These are phyloP conservation scores for Gymnocypris eckloni DNA, from an alignment of 2,797 vertebrate genomes.

Conservation along the genomic window DNA sequence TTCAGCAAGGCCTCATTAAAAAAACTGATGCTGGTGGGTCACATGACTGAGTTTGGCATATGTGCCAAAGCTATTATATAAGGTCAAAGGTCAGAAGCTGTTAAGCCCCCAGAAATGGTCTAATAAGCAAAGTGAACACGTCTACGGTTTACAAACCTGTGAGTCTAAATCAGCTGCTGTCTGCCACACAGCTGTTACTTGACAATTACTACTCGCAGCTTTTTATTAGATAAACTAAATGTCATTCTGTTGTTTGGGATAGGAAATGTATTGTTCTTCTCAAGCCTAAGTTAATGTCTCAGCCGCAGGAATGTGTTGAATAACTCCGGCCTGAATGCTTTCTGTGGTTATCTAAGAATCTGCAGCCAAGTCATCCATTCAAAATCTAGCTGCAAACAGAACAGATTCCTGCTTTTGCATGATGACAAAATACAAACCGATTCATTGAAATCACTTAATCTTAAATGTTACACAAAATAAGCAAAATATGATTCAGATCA, in stretches of 20 bases:
- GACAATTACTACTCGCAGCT: conserved; percentile 1
- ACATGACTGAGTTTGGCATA: neutral
- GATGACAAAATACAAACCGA: neutral
- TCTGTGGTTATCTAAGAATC: neutral
- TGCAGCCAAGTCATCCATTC: neutral
- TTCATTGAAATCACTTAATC: neutral
- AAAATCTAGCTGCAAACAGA: neutral
- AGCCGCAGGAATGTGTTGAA: conserved; percentile 17
- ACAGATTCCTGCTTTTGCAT: neutral
- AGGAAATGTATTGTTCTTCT: neutral
- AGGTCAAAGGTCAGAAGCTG: neutral
- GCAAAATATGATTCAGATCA: neutral
- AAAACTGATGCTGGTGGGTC: too few relatives aligned
- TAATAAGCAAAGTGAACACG: neutral
- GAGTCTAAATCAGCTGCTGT: neutral
- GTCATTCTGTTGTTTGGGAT: neutral
- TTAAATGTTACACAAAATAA: neutral
- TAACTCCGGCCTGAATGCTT: neutral
- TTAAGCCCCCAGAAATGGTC: neutral
- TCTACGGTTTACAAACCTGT: neutral
- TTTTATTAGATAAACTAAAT: conserved; percentile 25
- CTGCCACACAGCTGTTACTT: neutral
- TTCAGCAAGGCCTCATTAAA: neutral
- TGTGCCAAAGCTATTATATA: neutral
- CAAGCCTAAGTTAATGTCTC: neutral